phyloP scores from a whole-genome alignment of 2,797 vertebrate genomes.

The Onychomys leucogaster region DNA sequence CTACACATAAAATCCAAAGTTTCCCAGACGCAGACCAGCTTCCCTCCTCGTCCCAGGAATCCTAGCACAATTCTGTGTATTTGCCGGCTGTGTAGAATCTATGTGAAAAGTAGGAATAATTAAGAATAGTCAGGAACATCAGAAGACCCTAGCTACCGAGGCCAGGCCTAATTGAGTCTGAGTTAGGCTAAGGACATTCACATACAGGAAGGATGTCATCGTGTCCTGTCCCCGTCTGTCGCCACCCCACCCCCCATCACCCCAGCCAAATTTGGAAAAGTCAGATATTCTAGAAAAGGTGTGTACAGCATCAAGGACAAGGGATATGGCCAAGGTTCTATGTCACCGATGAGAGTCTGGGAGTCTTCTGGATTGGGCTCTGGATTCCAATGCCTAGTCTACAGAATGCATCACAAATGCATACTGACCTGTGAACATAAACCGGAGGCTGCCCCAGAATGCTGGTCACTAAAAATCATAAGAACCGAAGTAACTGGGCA shows the following conservation, averaged over 20 bases:
- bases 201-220: neutral
- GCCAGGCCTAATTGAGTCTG: neutral
- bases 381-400: neutral
- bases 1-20: neutral
- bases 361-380: neutral
- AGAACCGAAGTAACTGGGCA: neutral
- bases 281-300: neutral
- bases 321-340: neutral
- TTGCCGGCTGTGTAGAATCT: neutral
- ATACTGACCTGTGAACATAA: neutral
- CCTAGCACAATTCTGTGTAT: neutral
- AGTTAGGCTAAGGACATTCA: neutral
- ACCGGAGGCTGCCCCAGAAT: neutral
- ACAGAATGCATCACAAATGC: accelerated
- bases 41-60: neutral
- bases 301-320: neutral
- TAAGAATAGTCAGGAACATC: neutral
- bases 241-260: neutral
- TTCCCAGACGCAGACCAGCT: neutral
- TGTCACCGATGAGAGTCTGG: neutral
- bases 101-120: neutral
- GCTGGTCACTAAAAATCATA: neutral
- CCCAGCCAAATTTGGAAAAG: neutral
- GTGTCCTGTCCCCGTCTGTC: too few relatives aligned
- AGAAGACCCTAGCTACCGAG: neutral